phyloP scores from a whole-genome alignment of 2,797 vertebrate species.

The Danio kyathit region DNA sequence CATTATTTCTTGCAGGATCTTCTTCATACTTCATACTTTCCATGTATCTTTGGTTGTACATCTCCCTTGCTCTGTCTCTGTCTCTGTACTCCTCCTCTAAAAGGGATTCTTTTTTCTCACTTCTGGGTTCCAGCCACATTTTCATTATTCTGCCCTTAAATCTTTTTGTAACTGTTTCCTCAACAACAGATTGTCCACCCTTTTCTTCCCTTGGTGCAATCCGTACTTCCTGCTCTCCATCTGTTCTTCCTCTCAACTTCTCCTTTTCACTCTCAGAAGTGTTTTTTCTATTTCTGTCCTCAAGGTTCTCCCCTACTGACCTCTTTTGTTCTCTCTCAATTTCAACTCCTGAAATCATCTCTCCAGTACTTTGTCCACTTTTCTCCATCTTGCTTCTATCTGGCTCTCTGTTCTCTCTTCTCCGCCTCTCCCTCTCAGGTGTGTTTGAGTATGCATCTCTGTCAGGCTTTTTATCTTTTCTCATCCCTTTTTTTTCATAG shows the following conservation, averaged over 20 bases:
- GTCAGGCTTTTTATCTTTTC: conserved; percentile 30
- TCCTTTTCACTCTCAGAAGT: conserved; percentile 52
- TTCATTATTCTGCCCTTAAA: conserved; percentile 60
- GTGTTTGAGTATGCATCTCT: conserved; percentile 16
- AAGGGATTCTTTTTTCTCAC: conserved; percentile 60
- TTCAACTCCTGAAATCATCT: conserved; percentile 66
- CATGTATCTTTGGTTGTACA: conserved; percentile 43
- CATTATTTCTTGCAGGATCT: conserved; percentile 55
- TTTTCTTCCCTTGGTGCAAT: conserved; percentile 43
- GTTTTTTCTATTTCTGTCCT: conserved; percentile 60
- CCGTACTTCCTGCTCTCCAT: conserved; percentile 29
- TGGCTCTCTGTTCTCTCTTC: conserved; percentile 50
- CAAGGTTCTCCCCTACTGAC: conserved; percentile 50
- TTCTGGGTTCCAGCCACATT: conserved; percentile 81
- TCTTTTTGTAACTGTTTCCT: conserved; percentile 53
- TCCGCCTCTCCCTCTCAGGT: conserved; percentile 45
- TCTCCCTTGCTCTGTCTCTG: conserved; percentile 56
- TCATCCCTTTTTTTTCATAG: conserved; percentile 2
- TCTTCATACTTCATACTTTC: conserved; percentile 55
- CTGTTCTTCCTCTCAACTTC: conserved; percentile 17
- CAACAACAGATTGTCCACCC: conserved; percentile 39
- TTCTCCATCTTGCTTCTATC: conserved; percentile 55
- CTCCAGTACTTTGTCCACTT: conserved; percentile 65
- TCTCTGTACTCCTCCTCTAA: conserved; percentile 58
- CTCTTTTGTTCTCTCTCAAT: conserved; percentile 61